These are phyloP conservation scores for Drosophila ogumai DNA, from an alignment of 1,140 invertebrate species.

Conservation along the genomic window DNA sequence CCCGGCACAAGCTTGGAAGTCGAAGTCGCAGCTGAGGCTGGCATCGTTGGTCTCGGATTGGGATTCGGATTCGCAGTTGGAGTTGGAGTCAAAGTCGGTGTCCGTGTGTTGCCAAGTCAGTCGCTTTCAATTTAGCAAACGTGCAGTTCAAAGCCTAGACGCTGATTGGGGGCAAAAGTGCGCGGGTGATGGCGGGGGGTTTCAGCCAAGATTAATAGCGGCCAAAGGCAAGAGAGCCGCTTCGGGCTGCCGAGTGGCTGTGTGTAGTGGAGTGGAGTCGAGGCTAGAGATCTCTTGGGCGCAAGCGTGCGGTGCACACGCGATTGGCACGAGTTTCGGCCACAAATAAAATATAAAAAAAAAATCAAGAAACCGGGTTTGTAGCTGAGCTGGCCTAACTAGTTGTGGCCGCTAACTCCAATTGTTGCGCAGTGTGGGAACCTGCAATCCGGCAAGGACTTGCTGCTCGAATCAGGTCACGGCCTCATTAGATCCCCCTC, in stretches of 20 bases:
- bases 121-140: slow-evolving; percentile 82
- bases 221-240: slow-evolving; percentile 48
- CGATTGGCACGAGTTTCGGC: slow-evolving; percentile 83
- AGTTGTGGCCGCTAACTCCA: slow-evolving; percentile 52
- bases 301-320: slow-evolving; percentile 79
- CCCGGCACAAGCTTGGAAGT: slow-evolving; percentile 57
- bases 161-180: slow-evolving; percentile 79
- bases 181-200: slow-evolving; percentile 42
- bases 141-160: slow-evolving; percentile 78
- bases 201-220: slow-evolving; percentile 75
- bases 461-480: slow-evolving; percentile 67
- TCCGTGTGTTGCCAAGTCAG: slow-evolving; percentile 56
- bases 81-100: slow-evolving; percentile 31
- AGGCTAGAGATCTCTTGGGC: slow-evolving; percentile 49
- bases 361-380: slow-evolving; percentile 41
- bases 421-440: slow-evolving; percentile 61
- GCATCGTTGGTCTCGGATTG: slow-evolving; percentile 22
- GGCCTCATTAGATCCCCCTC: slow-evolving; percentile 75
- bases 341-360: slow-evolving; percentile 22
- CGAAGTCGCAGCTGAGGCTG: slow-evolving; percentile 11
- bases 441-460: slow-evolving; percentile 59
- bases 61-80: slow-evolving; percentile 36
- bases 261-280: slow-evolving; percentile 3
- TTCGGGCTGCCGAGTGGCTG: neutral
- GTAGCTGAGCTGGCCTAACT: slow-evolving; percentile 63